These are phyloP conservation scores for Rhamnusium bicolor DNA, from an alignment of 2,888 invertebrate genomes.

Conservation along the genomic window DNA sequence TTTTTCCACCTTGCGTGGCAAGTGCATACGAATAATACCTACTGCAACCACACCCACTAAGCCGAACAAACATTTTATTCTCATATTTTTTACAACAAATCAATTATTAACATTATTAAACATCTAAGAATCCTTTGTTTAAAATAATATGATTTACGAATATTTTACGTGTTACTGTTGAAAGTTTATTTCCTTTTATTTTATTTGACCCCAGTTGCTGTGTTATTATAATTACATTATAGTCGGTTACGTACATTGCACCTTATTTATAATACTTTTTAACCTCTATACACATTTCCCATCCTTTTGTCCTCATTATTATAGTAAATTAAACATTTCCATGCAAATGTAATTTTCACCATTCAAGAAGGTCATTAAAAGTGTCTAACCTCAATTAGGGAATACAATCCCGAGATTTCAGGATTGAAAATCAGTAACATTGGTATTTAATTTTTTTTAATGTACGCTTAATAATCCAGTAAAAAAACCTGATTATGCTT, in stretches of 20 bases:
- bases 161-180: slow-evolving; percentile 8
- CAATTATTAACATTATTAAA: not conserved
- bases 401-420: too few species aligned
- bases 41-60: too few species aligned
- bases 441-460: too few species aligned
- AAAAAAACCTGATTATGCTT: too few species aligned
- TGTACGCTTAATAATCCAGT: too few species aligned
- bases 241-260: slow-evolving; percentile 6
- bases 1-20: too few species aligned
- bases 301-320: slow-evolving; percentile 16
- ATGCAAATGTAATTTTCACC: not conserved
- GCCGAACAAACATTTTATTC: too few species aligned
- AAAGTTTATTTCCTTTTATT: slow-evolving; percentile 13
- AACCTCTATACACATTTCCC: slow-evolving; percentile 2
- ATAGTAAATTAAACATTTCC: not conserved
- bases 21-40: too few species aligned
- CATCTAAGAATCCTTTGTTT: not conserved
- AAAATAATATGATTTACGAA: slow-evolving; percentile 4
- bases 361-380: not conserved
- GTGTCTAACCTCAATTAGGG: not conserved
- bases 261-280: slow-evolving; percentile 4
- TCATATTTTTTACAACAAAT: too few species aligned
- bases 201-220: not conserved
- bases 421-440: too few species aligned
- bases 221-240: slow-evolving; percentile 17